These are phyloP conservation scores for Uria lomvia DNA, from an alignment of 2,113 vertebrate species.

Conservation along the genomic window DNA sequence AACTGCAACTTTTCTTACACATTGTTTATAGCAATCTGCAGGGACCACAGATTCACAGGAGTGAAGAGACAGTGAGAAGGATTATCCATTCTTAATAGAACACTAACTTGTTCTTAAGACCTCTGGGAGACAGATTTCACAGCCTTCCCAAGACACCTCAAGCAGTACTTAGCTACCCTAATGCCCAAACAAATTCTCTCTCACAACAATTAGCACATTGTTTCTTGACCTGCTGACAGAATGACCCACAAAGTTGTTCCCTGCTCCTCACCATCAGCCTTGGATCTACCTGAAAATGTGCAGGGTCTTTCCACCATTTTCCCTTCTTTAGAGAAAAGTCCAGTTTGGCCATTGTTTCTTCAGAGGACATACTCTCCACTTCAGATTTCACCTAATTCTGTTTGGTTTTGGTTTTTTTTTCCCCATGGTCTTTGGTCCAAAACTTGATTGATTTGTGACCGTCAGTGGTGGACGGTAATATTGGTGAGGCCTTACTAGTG, in stretches of 20 bases:
- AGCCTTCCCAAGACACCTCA: neutral
- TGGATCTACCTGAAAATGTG: neutral
- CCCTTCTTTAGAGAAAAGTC: neutral
- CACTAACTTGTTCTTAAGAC: neutral
- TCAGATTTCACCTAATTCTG: neutral
- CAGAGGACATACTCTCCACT: neutral
- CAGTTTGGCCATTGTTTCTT: neutral
- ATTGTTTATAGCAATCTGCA: neutral
- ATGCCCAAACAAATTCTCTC: neutral
- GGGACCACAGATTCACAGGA: neutral
- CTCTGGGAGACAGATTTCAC: conserved; percentile 1
- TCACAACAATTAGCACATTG: neutral
- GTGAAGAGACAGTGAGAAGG: neutral
- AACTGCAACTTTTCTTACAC: neutral
- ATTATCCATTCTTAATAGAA: neutral
- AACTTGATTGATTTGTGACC: neutral
- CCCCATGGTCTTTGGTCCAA: neutral
- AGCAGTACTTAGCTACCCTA: neutral
- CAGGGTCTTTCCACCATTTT: neutral
- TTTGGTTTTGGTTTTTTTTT: neutral
- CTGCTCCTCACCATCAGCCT: neutral
- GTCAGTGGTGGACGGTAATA: neutral
- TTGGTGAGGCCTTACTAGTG: neutral
- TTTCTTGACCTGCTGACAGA: neutral
- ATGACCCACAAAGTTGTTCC: neutral